Conservation (phyloP, 2,113 vertebrate genomes). For the Sinocyclocheilus grahami region DNA sequence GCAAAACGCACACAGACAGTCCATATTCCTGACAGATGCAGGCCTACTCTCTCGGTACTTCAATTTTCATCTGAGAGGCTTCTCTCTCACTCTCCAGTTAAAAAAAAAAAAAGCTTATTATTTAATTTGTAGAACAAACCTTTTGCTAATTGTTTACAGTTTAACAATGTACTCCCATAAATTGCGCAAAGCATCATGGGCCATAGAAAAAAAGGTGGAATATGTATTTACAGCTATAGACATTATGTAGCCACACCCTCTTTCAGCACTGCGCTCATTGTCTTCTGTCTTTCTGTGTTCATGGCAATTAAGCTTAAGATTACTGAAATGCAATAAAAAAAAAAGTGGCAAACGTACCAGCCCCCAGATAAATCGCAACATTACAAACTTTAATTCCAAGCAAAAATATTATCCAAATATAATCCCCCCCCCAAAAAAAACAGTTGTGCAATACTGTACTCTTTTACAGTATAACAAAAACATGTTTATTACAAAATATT, state of each 20-base stretch:
- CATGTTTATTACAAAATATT: not conserved
- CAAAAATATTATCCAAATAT: not conserved
- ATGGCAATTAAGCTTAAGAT: too few species aligned
- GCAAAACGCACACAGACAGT: too few species aligned
- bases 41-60: not conserved
- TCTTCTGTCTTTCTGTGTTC: too few species aligned
- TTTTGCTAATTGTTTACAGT: too few species aligned
- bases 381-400: not conserved
- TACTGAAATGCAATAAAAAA: too few species aligned
- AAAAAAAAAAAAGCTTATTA: too few species aligned
- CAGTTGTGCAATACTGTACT: not conserved
- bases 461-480: not conserved
- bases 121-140: too few species aligned
- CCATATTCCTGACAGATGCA: not conserved
- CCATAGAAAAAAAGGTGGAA: not conserved
- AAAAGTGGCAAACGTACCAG: not conserved
- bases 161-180: too few species aligned
- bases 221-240: not conserved
- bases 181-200: too few species aligned
- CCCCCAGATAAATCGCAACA: not conserved
- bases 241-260: too few species aligned
- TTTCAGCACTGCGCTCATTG: too few species aligned
- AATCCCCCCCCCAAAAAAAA: too few species aligned
- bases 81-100: not conserved
- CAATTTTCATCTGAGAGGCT: not conserved